Evolutionary conservation across 2,113 vertebrate species (phyloP).

Genomic region (Glareola pratincola): DNA sequence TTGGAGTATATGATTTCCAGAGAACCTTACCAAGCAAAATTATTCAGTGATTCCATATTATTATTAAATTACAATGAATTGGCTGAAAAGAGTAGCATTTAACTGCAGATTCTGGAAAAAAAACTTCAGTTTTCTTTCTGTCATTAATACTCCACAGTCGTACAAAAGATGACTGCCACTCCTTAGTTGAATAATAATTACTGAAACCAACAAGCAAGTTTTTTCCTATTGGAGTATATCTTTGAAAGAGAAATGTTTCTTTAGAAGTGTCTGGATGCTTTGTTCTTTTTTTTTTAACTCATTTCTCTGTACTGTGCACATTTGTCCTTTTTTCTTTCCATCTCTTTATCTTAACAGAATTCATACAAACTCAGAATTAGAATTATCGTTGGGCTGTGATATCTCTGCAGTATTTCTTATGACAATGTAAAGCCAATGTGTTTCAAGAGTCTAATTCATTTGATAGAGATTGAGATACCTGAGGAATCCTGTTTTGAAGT

Average conservation of each 20-base stretch:
- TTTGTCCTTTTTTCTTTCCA: slow-evolving; percentile 1
- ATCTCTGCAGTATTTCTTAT: not conserved
- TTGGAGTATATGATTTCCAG: not conserved
- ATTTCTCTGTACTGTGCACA: slow-evolving; percentile 7
- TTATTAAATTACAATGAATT: not conserved
- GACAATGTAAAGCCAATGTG: not conserved
- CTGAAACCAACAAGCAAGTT: slow-evolving; percentile 19
- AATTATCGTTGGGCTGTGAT: slow-evolving; percentile 4
- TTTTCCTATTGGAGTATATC: not conserved
- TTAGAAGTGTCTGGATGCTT: not conserved
- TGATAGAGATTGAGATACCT: slow-evolving; percentile 26
- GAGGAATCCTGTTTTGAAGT: not conserved
- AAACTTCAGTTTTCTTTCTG: not conserved
- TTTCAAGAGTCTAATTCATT: slow-evolving; percentile 31
- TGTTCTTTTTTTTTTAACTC: not conserved
- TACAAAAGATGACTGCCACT: not conserved
- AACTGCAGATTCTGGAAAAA: not conserved
- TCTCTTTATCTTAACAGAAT: slow-evolving; percentile 42
- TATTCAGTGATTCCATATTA: not conserved
- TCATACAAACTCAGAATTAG: not conserved
- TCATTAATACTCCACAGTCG: not conserved
- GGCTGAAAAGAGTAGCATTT: not conserved
- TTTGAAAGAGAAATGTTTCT: not conserved
- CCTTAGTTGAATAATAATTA: not conserved
- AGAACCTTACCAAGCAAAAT: not conserved